phyloP scores from a whole-genome alignment of 2,113 vertebrate genomes.

The Empidonax traillii region DNA sequence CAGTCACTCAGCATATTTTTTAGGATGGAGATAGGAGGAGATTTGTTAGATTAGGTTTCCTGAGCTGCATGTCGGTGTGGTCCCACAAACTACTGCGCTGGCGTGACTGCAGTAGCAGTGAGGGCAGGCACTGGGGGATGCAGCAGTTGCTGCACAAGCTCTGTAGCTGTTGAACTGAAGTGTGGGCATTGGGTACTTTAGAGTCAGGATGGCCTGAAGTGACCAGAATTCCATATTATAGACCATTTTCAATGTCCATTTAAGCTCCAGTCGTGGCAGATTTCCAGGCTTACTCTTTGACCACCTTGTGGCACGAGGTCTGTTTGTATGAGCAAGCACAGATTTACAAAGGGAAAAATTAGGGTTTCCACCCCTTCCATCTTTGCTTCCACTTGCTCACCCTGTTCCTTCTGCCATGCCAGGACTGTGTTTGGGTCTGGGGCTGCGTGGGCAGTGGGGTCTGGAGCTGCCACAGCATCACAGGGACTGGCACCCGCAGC shows the following conservation, averaged over 20 bases:
- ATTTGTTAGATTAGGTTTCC: not conserved
- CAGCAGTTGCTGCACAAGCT: not conserved
- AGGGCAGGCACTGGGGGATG: not conserved
- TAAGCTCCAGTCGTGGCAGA: not conserved
- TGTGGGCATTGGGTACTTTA: not conserved
- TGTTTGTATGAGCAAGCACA: not conserved
- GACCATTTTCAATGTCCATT: not conserved
- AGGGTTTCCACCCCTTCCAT: not conserved
- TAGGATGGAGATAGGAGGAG: not conserved
- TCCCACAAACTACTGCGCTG: not conserved
- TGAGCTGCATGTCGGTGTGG: not conserved
- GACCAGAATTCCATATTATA: not conserved
- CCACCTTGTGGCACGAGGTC: not conserved
- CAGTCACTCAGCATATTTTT: not conserved
- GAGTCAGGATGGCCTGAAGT: not conserved
- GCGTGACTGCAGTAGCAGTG: not conserved
- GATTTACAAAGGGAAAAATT: not conserved
- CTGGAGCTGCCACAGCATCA: fast-evolving
- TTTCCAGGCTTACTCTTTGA: not conserved
- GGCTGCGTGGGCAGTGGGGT: not conserved
- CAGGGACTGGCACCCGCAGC: not conserved
- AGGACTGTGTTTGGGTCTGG: fast-evolving
- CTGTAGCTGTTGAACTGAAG: not conserved
- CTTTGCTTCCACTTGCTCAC: fast-evolving
- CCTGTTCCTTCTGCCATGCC: not conserved